Base-by-base conservation (phyloP, 2,113 vertebrate genomes). In the Bos indicus region DNA sequence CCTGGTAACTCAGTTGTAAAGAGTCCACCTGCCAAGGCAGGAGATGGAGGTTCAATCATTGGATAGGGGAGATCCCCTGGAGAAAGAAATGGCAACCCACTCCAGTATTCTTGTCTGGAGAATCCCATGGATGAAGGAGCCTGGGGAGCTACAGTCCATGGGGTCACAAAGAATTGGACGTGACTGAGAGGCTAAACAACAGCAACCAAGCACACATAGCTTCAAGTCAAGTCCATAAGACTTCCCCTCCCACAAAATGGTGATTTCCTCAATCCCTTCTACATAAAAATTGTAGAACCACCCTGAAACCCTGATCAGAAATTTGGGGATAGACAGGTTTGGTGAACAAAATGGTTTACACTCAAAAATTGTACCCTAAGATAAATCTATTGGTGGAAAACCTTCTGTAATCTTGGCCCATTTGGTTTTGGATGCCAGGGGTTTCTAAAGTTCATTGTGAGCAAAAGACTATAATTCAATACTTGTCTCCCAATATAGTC, bases 101-200 rank as follows among this genome's bases (percentile, higher is more conserved):
- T 71, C 64, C 64, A 71, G 17, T 71, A 21, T 71, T 21, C n/a
- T 71, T 36, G 9, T 36, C n/a, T 71, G 64, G 64, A 71, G 64
- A 71, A 36, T 23, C n/a, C 17, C 19, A 21, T 21, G 64, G n/a
- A 23, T 21, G n/a, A 21, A 12, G 64, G n/a, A 71, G 64, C n/a
- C n/a, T 71, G 19, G 19, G 9, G 17, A 71, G 64, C 64, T 71
- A 71, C 17, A 36, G 64, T 71, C n/a, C n/a, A 23, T 23, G 64
- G 64, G 9, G n/a, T 71, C n/a, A 71, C 64, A 36, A 71, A 36
- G 64, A 71, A 19, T 71, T 21, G 64, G n/a, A 71, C 1, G 64
- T 0, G 0, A 71, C 64, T 71, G n/a, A 71, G n/a, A 71, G n/a
- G n/a, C n/a, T 71, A 36, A 36, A 71, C 64, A 71, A 21, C n/a